A percentile compares a stretch with the other conserved stretches of the same genome.
These are phyloP conservation scores for Chironomus tentans DNA, from an alignment of 2,888 invertebrate genomes.

Conservation along the genomic window DNA sequence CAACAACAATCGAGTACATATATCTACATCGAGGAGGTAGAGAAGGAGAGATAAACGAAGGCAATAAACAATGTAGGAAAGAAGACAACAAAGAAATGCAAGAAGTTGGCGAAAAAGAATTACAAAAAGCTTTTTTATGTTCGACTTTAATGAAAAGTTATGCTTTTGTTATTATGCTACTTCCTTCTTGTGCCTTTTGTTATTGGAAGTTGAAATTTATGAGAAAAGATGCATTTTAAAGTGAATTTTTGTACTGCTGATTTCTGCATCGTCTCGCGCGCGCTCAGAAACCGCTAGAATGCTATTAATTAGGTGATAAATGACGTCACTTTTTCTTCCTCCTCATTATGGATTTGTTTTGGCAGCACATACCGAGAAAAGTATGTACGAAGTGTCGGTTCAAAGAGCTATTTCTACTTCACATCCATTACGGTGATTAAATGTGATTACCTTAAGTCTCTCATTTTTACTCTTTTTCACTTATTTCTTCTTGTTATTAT, in stretches of 20 bases:
- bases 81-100: slow-evolving; percentile 18
- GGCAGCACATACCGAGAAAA: not conserved
- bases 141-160: slow-evolving; percentile 26
- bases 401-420: not conserved
- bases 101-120: slow-evolving; percentile 10
- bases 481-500: too few relatives aligned
- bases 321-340: not conserved
- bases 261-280: not conserved
- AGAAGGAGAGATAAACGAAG: not conserved
- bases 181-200: not conserved
- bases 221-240: slow-evolving; percentile 6
- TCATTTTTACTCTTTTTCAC: not conserved
- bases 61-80: slow-evolving; percentile 16
- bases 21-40: not conserved
- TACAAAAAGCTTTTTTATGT: slow-evolving; percentile 27
- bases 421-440: not conserved
- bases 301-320: slow-evolving; percentile 24
- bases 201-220: not conserved
- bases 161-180: slow-evolving; percentile 24
- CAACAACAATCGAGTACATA: not conserved
- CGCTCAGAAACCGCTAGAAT: slow-evolving; percentile 9
- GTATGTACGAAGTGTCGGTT: not conserved
- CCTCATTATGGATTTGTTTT: not conserved
- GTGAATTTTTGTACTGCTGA: not conserved
- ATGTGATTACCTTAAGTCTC: slow-evolving; percentile 1